Evolutionary conservation across 2,797 vertebrate genomes (phyloP).

Genomic region (Ptychobarbus kaznakovi): DNA sequence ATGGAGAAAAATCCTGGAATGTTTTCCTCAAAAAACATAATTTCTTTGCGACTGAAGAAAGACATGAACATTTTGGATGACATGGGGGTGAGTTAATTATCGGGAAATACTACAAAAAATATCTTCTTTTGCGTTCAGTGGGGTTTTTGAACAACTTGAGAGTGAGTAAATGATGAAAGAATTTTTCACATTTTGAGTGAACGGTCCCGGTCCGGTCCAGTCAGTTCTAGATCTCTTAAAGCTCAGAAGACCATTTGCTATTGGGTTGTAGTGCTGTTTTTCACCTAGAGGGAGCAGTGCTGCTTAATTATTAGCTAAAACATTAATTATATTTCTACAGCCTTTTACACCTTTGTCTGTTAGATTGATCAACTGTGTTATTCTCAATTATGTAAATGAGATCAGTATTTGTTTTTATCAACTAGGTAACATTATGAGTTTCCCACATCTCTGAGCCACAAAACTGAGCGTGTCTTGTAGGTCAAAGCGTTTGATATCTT

Average conservation of each 20-base stretch:
- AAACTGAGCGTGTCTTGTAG: constrained; percentile 55
- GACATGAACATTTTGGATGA: too few relatives aligned
- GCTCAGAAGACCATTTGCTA: background rate
- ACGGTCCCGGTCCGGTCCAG: background rate
- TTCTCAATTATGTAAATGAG: background rate
- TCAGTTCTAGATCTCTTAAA: background rate
- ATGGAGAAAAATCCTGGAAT: too few relatives aligned
- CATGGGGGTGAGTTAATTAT: too few relatives aligned
- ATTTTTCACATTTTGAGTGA: background rate
- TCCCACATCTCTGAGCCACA: constrained; percentile 9
- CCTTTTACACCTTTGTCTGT: background rate
- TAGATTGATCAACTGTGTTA: constrained; percentile 25
- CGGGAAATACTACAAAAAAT: too few relatives aligned
- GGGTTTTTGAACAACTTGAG: too few relatives aligned
- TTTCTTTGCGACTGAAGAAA: too few relatives aligned
- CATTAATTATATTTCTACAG: constrained; percentile 15
- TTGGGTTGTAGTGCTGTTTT: constrained; percentile 1
- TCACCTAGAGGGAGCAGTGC: constrained; percentile 47
- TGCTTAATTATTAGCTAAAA: constrained; percentile 21
- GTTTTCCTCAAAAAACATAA: too few relatives aligned
- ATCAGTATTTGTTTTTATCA: constrained; percentile 2
- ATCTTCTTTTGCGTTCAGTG: background rate
- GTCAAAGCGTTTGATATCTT: constrained; percentile 69
- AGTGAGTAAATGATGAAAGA: background rate
- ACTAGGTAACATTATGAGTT: background rate